Evolutionary conservation across 2,888 invertebrate species (phyloP), one percentile per base, ranked within the genome.

Genomic region (Caenorhabditis plicata): DNA sequence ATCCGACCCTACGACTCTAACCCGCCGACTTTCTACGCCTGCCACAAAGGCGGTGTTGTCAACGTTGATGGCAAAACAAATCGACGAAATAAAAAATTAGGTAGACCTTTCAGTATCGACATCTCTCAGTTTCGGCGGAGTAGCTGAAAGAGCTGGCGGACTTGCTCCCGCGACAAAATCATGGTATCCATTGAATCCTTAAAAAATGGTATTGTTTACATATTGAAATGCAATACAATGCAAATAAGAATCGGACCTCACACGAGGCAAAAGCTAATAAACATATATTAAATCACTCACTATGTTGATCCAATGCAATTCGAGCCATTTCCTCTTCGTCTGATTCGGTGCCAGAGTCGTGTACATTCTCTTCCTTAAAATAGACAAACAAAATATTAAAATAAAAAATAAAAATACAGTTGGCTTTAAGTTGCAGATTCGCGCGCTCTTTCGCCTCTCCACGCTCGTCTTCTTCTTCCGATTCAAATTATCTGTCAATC

Each of bases 281-380:
- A 11, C 29, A 11, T 8, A n/a, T 33, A 15, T 33, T 33, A 17
- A 8, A 9, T 19, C 35, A 32, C 38, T 26, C 33, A 39, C 29
- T 23, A 32, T 20, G 44, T 43, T 33, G 27, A 3, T 20, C 15
- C 2, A 42, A 41, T 3, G 35, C 38, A 31, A 54, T 54, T n/a
- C 42, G 25, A 8, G 41, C 41, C 23, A 61, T 33, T 33, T 69
- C 69, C 50, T 68, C 68, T 22, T 69, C 69, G 39, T 69, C 69
- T 15, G 69, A 69, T 48, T 69, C 69, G 17, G 69, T 69, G n/a
- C 69, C 69, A 17, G 69, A 69, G 35, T 69, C 69, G 41, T 58
- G 64, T 11, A 54, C 40, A n/a, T 19, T 2, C n/a, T n/a, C n/a
- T n/a, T n/a, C n/a, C n/a, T n/a, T n/a, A n/a, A n/a, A n/a, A n/a